Evolutionary conservation across 2,113 vertebrate species (phyloP).

Genomic region (western clawed frog (Xenopus tropicalis)): UCB_Xtro_10.0 CM004445.2:5151001-5151500

Average conservation of each 20-base stretch:
- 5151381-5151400: too few relatives aligned
- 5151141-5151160: conserved; percentile 69
- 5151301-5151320: conserved; percentile 88
- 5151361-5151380: conserved; percentile 93
- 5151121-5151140: conserved; percentile 82
- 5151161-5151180: conserved; percentile 56
- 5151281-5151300: conserved; percentile 90
- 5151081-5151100: conserved; percentile 79
- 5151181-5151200: conserved; percentile 62
- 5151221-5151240: conserved; percentile 80
- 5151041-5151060: conserved; percentile 83
- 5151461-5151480: too few relatives aligned
- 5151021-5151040: conserved; percentile 85
- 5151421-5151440: too few relatives aligned
- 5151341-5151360: conserved; percentile 87
- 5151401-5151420: too few relatives aligned
- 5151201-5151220: conserved; percentile 75
- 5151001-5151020: conserved; percentile 78
- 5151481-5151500: too few relatives aligned
- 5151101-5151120: conserved; percentile 84
- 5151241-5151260: conserved; percentile 92
- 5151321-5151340: conserved; percentile 91
- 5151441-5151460: too few relatives aligned
- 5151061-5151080: conserved; percentile 80
- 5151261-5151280: conserved; percentile 82